Percentiles rank a stretch among this genome's conserved stretches.
These are phyloP conservation scores for Gymnoscopelus microlampas DNA, from an alignment of 2,797 vertebrate genomes.

Conservation along the genomic window DNA sequence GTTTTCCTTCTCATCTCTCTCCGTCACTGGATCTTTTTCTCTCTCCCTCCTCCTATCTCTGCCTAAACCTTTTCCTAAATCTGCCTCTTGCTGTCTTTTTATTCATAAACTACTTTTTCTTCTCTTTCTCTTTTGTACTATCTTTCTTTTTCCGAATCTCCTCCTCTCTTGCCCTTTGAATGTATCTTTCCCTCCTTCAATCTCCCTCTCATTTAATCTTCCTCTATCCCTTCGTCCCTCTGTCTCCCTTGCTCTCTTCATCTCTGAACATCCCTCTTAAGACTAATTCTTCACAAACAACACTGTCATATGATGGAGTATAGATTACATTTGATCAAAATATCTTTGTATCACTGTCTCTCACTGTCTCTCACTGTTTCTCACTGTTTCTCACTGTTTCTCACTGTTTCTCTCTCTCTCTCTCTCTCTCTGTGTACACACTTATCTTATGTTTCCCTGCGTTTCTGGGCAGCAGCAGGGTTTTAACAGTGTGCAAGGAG, in stretches of 20 bases:
- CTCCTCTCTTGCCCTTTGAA: slow-evolving; percentile 7
- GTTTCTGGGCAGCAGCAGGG: not conserved
- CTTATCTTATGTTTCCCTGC: too few species aligned
- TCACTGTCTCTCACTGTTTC: not conserved
- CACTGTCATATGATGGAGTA: too few species aligned
- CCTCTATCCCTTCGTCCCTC: not conserved
- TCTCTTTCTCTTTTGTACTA: not conserved
- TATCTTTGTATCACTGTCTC: not conserved
- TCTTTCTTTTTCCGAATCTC: not conserved
- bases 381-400: not conserved
- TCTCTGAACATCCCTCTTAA: not conserved
- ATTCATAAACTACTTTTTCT: not conserved
- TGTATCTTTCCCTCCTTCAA: slow-evolving; percentile 10
- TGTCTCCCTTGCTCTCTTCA: slow-evolving; percentile 3
- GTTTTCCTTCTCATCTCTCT: slow-evolving; percentile 33
- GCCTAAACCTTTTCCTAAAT: not conserved
- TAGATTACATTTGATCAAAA: too few species aligned
- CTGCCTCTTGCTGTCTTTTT: slow-evolving; percentile 27
- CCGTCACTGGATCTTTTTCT: slow-evolving; percentile 8
- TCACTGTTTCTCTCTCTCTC: slow-evolving; percentile 5
- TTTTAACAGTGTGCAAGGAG: too few species aligned
- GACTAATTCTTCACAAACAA: too few species aligned
- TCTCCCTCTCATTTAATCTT: not conserved
- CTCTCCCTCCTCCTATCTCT: slow-evolving; percentile 25
- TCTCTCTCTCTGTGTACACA: not conserved